Conservation (phyloP, 2,888 invertebrate species). For the Nephrotoma guestfalica region DNA sequence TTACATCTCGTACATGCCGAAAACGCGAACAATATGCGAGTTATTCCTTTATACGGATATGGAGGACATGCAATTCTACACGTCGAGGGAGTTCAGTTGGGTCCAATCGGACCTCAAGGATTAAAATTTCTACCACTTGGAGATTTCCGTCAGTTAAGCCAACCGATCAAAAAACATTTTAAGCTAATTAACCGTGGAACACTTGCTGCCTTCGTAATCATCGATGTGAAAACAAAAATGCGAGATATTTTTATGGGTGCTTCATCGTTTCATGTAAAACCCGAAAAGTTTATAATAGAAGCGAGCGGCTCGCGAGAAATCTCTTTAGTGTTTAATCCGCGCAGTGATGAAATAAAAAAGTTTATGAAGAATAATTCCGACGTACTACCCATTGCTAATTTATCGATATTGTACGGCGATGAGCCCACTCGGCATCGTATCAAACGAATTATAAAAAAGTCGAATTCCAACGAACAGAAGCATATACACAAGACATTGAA, state of each 20-base stretch:
- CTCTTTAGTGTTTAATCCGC: slow-evolving; percentile 32
- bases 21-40: background rate
- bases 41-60: slow-evolving; percentile 37
- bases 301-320: slow-evolving; percentile 30
- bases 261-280: slow-evolving; percentile 23
- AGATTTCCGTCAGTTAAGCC: slow-evolving; percentile 33
- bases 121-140: slow-evolving; percentile 43
- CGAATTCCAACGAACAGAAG: slow-evolving; percentile 20
- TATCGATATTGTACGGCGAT: slow-evolving; percentile 36
- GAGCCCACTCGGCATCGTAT: slow-evolving; percentile 35
- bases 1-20: slow-evolving; percentile 33
- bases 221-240: slow-evolving; percentile 12
- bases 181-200: slow-evolving; percentile 40
- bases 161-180: slow-evolving; percentile 33
- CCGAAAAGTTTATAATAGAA: slow-evolving; percentile 31
- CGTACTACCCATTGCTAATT: slow-evolving; percentile 32
- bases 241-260: background rate
- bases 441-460: slow-evolving; percentile 21
- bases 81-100: slow-evolving; percentile 36
- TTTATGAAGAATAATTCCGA: slow-evolving; percentile 24
- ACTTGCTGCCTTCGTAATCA: slow-evolving; percentile 35
- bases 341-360: slow-evolving; percentile 33
- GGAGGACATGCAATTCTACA: slow-evolving; percentile 41
- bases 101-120: slow-evolving; percentile 36
- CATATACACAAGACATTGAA: slow-evolving; percentile 19